These are phyloP conservation scores for Albula glossodonta DNA, from an alignment of 2,113 vertebrate species.

Conservation along the genomic window DNA sequence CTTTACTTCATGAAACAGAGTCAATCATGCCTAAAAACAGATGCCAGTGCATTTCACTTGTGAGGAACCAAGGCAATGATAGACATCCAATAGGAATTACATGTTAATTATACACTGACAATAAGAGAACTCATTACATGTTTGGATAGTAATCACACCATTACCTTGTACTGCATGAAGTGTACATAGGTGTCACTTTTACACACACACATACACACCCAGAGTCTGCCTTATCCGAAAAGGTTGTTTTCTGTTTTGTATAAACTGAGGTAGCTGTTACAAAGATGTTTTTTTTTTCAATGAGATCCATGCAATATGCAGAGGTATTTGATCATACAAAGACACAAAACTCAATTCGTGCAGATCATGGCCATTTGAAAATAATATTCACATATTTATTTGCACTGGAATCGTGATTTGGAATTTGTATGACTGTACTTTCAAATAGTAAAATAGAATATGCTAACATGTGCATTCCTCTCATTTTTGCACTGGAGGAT, in stretches of 20 bases:
- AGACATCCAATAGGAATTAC: neutral
- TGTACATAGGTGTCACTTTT: neutral
- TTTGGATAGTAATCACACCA: neutral
- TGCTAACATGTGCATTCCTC: neutral
- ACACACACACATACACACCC: neutral
- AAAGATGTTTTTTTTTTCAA: conserved; percentile 53
- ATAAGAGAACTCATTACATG: neutral
- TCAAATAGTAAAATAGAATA: neutral
- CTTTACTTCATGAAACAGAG: neutral
- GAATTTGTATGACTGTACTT: neutral
- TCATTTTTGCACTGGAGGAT: neutral
- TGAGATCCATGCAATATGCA: conserved; percentile 25
- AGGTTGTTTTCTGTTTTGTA: conserved; percentile 26
- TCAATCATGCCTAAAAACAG: neutral
- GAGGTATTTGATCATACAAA: conserved; percentile 10
- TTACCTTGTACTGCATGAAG: neutral
- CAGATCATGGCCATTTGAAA: neutral
- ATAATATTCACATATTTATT: neutral
- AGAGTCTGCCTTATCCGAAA: conserved; percentile 29
- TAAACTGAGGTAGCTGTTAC: conserved; percentile 53
- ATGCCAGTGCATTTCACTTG: neutral
- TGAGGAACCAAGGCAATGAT: neutral
- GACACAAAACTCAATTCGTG: neutral
- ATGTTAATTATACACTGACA: neutral
- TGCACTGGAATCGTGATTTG: neutral